Base-by-base conservation (phyloP, 2,113 vertebrate genomes). In the Pseudopipra pipra region DNA sequence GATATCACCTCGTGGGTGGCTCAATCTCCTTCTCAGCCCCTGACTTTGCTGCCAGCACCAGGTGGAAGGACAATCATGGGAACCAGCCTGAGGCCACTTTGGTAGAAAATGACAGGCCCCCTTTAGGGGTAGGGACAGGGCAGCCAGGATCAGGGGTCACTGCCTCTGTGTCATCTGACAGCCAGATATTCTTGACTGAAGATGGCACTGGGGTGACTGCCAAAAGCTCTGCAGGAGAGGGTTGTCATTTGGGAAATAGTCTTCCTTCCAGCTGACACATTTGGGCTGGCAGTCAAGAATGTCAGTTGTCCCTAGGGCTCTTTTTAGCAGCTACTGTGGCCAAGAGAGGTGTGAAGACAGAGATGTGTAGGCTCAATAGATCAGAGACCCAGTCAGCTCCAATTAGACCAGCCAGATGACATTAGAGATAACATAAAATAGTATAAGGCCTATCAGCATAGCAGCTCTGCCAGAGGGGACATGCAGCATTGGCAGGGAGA, bases 271-370 rank as follows among this genome's bases (percentile, higher is more conserved):
- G 85, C 68, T 84, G 76, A 97, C 47, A 90, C 2, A 6, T 81
- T 93, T 92, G 87, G 90, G 92, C 93, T 92, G 56, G 79, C 75
- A 90, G 59, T 95, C 93, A 93, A 94, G 65, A 96, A 85, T 89
- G 70, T 82, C 80, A 23, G 25, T 20, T 27, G 30, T 95, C 75
- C 59, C 87, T 61, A 65, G 73, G 65, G 96, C 73, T 89, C 85
- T 41, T 94, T 84, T 68, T 68, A 93, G 56, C 35, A 78, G 79
- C 83, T 88, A 81, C 85, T 84, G 72, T 61, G 61, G 83, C 92
- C 90, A 96, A 81, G 47, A 80, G 95, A 95, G 63, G 88, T 96
- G 93, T 94, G 83, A 97, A 95, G 89, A 84, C 35, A 90, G 52
- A 90, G 56, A 61, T 72, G 68, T 74, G 56, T 33, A 55, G 30